Conservation (phyloP, 2,797 vertebrate species). For the Pipistrellus pipistrellus region DNA sequence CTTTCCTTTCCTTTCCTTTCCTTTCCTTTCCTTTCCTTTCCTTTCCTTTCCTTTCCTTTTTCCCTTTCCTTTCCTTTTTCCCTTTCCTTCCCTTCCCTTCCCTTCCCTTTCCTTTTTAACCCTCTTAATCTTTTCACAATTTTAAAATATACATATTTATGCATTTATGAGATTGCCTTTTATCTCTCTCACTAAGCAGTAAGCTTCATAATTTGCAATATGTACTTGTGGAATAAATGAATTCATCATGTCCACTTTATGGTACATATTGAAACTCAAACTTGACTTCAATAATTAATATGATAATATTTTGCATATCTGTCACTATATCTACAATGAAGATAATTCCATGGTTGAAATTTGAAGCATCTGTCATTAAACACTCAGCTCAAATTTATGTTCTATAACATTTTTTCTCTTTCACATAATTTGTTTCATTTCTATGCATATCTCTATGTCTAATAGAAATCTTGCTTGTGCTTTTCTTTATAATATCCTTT, state of each 20-base stretch:
- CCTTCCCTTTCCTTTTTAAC: too few relatives aligned
- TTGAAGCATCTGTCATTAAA: neutral
- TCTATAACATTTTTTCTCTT: conserved; percentile 21
- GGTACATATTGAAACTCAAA: neutral
- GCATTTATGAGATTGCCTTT: neutral
- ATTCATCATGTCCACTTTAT: neutral
- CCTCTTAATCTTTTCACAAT: neutral
- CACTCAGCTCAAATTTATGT: neutral
- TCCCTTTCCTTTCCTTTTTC: too few relatives aligned
- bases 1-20: too few relatives aligned
- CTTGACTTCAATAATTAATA: conserved; percentile 49
- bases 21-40: too few relatives aligned
- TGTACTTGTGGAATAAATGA: neutral
- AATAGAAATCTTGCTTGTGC: conserved; percentile 57
- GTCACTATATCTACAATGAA: conserved; percentile 15
- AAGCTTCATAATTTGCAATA: neutral
- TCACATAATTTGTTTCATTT: conserved; percentile 47
- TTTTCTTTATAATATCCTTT: conserved; percentile 62
- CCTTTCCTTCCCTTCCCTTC: too few relatives aligned
- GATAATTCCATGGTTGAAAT: conserved; percentile 34
- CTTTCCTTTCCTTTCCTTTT: too few relatives aligned
- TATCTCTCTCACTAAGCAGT: neutral
- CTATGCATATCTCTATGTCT: neutral
- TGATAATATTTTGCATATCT: conserved; percentile 3
- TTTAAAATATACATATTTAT: conserved; percentile 20